Conservation (phyloP, 2,113 vertebrate genomes). For the Noctilio leporinus region DNA sequence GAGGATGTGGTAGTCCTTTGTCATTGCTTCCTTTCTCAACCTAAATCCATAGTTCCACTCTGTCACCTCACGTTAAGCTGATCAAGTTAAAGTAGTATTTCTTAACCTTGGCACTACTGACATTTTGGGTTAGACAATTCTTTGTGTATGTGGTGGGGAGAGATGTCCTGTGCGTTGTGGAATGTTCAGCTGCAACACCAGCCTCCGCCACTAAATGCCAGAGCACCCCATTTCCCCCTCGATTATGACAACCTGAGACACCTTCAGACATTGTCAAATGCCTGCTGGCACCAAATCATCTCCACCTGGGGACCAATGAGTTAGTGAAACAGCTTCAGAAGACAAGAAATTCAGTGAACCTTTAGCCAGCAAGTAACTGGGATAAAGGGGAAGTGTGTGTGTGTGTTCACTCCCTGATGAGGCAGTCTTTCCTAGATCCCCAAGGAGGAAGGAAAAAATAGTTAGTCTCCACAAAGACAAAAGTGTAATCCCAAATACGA, state of each 20-base stretch:
- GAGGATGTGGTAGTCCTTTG: not conserved
- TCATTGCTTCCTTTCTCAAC: not conserved
- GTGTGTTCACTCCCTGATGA: no score
- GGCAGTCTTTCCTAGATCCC: not conserved
- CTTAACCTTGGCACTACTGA: not conserved
- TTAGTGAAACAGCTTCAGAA: not conserved
- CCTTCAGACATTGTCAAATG: not conserved
- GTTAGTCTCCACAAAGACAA: not conserved
- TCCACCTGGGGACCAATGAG: not conserved
- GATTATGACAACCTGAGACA: not conserved
- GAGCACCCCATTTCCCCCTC: not conserved
- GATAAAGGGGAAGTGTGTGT: not conserved
- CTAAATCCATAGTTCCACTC: not conserved
- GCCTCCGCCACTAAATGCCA: not conserved
- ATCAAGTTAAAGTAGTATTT: not conserved
- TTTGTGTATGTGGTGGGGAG: accelerated
- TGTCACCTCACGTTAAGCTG: not conserved
- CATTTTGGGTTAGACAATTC: not conserved
- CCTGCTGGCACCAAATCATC: not conserved
- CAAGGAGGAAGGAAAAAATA: not conserved
- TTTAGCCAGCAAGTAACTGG: not conserved
- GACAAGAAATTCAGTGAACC: not conserved
- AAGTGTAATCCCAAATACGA: constrained; percentile 30
- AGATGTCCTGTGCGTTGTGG: not conserved
- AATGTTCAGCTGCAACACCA: not conserved